These are phyloP conservation scores for Brotula barbata DNA, from an alignment of 2,797 vertebrate genomes.

Conservation along the genomic window DNA sequence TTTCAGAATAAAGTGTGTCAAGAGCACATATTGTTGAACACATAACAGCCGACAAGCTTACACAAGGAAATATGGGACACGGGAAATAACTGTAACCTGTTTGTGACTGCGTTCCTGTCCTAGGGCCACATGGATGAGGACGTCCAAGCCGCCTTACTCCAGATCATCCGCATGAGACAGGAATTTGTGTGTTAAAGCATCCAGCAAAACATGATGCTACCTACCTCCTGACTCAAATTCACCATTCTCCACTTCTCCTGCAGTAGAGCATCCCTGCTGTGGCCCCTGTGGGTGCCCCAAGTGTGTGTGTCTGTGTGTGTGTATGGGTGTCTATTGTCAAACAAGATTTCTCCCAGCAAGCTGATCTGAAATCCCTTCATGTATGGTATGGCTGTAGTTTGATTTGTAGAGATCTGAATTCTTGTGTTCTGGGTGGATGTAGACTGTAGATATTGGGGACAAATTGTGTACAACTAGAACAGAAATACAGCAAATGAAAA, in stretches of 20 bases:
- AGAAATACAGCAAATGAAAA: conserved; percentile 5
- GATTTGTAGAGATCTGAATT: conserved; percentile 21
- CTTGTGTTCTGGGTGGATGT: conserved; percentile 17
- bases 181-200: conserved; percentile 90
- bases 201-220: conserved; percentile 22
- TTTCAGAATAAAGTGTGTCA: no score
- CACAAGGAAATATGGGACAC: neutral
- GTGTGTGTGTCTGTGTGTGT: conserved; percentile 16
- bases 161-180: conserved; percentile 98
- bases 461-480: conserved; percentile 1
- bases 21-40: no score
- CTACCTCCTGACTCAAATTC: conserved; percentile 64
- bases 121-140: conserved; percentile 99
- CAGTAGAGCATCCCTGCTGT: conserved; percentile 33
- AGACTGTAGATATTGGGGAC: conserved; percentile 15
- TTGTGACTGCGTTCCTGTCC: conserved; percentile 29
- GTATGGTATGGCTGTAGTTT: conserved; percentile 15
- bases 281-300: conserved; percentile 56
- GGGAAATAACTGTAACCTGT: neutral
- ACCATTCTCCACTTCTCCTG: conserved; percentile 33
- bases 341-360: conserved; percentile 13
- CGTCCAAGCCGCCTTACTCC: conserved; percentile 93
- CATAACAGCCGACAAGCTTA: no score
- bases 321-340: conserved; percentile 20
- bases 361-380: conserved; percentile 14